Percentiles rank a stretch among this genome's conserved stretches.
These are phyloP conservation scores for Urocitellus parryii DNA, from an alignment of 2,113 vertebrate species.

Conservation along the genomic window DNA sequence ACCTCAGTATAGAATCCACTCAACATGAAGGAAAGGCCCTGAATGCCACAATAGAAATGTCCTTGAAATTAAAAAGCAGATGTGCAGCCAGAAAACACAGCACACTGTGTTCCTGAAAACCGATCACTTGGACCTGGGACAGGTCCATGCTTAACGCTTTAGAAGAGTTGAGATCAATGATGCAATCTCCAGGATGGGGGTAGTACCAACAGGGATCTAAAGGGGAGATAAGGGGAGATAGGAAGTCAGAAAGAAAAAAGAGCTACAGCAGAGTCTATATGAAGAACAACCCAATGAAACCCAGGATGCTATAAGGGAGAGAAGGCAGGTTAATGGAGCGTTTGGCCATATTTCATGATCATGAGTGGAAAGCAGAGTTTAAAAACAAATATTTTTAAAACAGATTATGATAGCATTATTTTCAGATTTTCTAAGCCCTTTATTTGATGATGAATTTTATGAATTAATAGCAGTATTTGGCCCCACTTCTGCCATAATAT, in stretches of 20 bases:
- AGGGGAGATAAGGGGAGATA: no score
- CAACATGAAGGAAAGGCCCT: not conserved
- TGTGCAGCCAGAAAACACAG: not conserved
- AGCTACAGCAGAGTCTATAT: not conserved
- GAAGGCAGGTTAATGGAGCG: no score
- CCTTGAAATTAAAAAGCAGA: not conserved
- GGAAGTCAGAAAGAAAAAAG: no score
- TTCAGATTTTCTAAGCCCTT: no score
- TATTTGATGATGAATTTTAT: not conserved
- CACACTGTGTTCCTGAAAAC: not conserved
- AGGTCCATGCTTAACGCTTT: no score
- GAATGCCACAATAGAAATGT: not conserved
- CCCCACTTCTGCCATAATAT: not conserved
- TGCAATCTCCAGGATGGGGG: rapidly evolving
- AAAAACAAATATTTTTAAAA: no score
- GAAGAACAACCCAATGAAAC: not conserved
- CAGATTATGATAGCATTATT: no score
- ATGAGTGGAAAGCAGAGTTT: no score
- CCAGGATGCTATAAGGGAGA: not conserved
- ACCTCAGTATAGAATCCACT: not conserved
- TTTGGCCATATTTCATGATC: no score
- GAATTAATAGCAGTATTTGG: not conserved
- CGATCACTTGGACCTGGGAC: not conserved
- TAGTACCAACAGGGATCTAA: no score
- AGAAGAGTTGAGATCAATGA: not conserved